Conservation (phyloP, 2,888 invertebrate genomes). For the Ethmia dodecea region DNA sequence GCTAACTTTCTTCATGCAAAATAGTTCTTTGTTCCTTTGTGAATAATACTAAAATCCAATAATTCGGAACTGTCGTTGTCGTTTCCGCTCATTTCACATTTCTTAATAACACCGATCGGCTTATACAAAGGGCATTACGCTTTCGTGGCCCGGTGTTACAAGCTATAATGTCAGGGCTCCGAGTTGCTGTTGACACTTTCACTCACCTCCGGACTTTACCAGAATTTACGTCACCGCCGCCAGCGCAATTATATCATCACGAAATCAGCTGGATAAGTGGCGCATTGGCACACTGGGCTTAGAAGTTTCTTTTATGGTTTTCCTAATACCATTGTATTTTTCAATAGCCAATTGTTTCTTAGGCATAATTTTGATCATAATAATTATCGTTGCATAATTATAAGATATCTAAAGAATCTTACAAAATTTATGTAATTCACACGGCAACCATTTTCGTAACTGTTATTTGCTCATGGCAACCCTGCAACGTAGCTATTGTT, state of each 20-base stretch:
- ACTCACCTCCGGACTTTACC: slow-evolving; percentile 48
- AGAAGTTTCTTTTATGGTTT: not conserved
- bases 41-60: slow-evolving; percentile 20
- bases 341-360: not conserved
- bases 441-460: not conserved
- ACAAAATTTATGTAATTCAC: not conserved
- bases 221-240: slow-evolving; percentile 51
- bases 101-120: too few species aligned
- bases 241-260: slow-evolving; percentile 61
- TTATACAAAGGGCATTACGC: not conserved
- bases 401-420: not conserved
- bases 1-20: slow-evolving; percentile 46
- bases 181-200: slow-evolving; percentile 58
- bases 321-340: not conserved
- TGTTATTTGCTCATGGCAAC: not conserved
- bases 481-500: slow-evolving; percentile 27
- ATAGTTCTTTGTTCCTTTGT: slow-evolving; percentile 25
- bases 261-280: slow-evolving; percentile 57
- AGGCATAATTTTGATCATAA: not conserved
- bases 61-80: too few species aligned
- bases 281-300: slow-evolving; percentile 26
- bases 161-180: slow-evolving; percentile 46
- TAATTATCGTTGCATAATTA: slow-evolving; percentile 1
- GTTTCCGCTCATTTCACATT: too few species aligned
- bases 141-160: slow-evolving; percentile 10